Evolutionary conservation across 2,888 invertebrate species (phyloP).

Genomic region (Caenorhabditis uteleia): DNA sequence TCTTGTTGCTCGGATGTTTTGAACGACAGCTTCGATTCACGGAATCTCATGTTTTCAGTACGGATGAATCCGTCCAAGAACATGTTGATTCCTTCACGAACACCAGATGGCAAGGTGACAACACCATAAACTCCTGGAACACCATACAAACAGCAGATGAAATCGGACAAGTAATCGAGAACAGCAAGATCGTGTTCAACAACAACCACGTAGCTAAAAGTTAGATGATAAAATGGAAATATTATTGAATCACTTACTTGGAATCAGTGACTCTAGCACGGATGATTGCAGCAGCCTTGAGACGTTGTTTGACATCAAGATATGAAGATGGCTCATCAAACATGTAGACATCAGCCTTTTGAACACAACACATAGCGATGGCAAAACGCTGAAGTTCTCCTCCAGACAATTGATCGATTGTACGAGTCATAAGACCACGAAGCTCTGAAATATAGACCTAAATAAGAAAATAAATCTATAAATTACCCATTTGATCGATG

Average conservation of each 20-base stretch:
- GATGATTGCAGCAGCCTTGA: slow-evolving; percentile 94
- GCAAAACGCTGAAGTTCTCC: slow-evolving; percentile 98
- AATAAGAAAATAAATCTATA: not conserved
- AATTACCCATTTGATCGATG: slow-evolving; percentile 85
- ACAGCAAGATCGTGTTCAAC: slow-evolving; percentile 99
- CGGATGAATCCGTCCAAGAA: slow-evolving; percentile 99
- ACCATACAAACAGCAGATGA: slow-evolving; percentile 97
- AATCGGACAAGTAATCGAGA: slow-evolving; percentile 96
- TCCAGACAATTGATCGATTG: slow-evolving; percentile 91
- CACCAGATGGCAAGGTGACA: slow-evolving; percentile 99
- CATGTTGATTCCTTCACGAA: slow-evolving; percentile 99
- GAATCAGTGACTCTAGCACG: slow-evolving; percentile 87
- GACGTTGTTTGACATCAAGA: slow-evolving; percentile 95
- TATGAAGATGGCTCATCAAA: slow-evolving; percentile 99
- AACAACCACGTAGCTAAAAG: slow-evolving; percentile 88
- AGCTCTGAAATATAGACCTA: slow-evolving; percentile 83
- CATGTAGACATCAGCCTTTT: slow-evolving; percentile 94
- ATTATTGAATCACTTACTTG: too few relatives aligned
- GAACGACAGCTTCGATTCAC: slow-evolving; percentile 84
- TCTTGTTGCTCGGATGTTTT: slow-evolving; percentile 97
- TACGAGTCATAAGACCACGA: slow-evolving; percentile 84
- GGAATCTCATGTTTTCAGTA: slow-evolving; percentile 96
- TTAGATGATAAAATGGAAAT: too few relatives aligned
- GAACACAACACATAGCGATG: slow-evolving; percentile 97
- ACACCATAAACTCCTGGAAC: slow-evolving; percentile 95